Base-by-base conservation (phyloP, 64 coral and sea anemone species). In the Anthopleura sola region DNA sequence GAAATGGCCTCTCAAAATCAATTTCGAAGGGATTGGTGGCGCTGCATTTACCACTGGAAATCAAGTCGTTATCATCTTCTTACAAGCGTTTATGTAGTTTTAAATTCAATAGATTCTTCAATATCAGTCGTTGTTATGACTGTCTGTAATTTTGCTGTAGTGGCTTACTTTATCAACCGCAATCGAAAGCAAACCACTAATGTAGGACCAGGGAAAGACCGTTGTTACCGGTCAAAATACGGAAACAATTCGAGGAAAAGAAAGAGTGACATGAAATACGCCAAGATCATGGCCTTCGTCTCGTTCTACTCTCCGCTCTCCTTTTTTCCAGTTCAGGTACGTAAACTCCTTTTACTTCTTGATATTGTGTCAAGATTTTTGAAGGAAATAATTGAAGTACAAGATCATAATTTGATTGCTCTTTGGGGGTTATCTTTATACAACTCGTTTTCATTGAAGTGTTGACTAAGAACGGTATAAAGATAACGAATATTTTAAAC, bases 251-350 rank as follows among this genome's bases (percentile, higher is more conserved):
- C 21, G 3, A n/a, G 37, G 26, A 83, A 39, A 34, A 83, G 82
- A 57, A 83, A 37, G 23, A 83, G 47, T 37, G 82, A 83, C 55
- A n/a, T 83, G 82, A 83, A 83, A 29, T 83, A 83, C 50, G 82
- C 82, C 17, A 83, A 83, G 29, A 49, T 83, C 49, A 83, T 83
- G 82, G 48, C 46, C 7, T 19, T 37, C 17, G 82, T 83, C 37
- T 54, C 50, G 49, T 83, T 53, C 7, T 83, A 83, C n/a, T 49
- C 39, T 83, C 82, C 82, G 10, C 50, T 83, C 15, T 83, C 51
- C 20, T 17, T 56, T 10, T 19, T 83, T 8, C 82, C 82, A 33
- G 47, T 56, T 8, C 82, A 83, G 82, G 82, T 83, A 83, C 3
- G n/a, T 71, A 34, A 13, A 9, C 19, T 71, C n/a, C 24, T 62